These are phyloP conservation scores for Solenodon paradoxus DNA, from an alignment of 2,113 vertebrate species.

Conservation along the genomic window DNA sequence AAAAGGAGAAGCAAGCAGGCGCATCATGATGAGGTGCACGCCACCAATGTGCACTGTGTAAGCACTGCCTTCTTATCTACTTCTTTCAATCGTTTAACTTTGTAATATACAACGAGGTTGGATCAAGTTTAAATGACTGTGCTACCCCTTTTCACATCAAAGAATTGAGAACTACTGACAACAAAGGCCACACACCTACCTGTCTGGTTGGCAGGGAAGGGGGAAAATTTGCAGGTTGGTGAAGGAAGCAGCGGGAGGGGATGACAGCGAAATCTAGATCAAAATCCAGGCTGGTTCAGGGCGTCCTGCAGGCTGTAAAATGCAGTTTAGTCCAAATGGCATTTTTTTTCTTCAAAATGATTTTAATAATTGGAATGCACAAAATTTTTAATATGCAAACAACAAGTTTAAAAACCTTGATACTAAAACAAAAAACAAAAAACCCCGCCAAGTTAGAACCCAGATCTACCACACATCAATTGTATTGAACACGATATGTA, in stretches of 20 bases:
- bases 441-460: background rate
- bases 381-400: constrained; percentile 96
- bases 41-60: constrained; percentile 88
- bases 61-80: constrained; percentile 97
- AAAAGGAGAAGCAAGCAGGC: constrained; percentile 94
- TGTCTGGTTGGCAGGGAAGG: constrained; percentile 76
- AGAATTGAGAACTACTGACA: constrained; percentile 87
- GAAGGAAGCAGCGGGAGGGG: constrained; percentile 84
- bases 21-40: constrained; percentile 86
- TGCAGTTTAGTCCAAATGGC: constrained; percentile 88
- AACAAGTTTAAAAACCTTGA: constrained; percentile 91
- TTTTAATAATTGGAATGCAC: constrained; percentile 94
- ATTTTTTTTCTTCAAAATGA: constrained; percentile 91
- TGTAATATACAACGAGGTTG: constrained; percentile 92
- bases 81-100: constrained; percentile 94
- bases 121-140: constrained; percentile 89
- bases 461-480: background rate
- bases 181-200: constrained; percentile 82
- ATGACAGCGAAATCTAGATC: constrained; percentile 80
- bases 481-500: background rate
- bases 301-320: constrained; percentile 85
- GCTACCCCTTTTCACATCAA: constrained; percentile 85
- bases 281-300: constrained; percentile 84
- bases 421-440: too few species aligned
- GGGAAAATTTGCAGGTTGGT: constrained; percentile 85